phyloP scores from a whole-genome alignment of 2,797 vertebrate genomes.

The Eulemur albifrons region DNA sequence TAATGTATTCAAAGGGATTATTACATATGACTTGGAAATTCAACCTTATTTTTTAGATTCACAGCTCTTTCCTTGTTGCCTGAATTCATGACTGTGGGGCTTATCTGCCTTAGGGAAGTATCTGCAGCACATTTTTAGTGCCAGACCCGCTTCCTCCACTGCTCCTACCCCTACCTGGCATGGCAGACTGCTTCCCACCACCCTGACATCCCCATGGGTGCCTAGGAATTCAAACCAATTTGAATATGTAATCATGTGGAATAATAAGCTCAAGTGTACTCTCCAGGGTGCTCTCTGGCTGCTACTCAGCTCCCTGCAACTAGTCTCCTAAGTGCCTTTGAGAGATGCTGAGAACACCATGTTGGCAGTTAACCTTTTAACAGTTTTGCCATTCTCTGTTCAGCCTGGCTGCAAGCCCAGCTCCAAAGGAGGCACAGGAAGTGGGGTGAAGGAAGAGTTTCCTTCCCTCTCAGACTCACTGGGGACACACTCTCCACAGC shows the following conservation, averaged over 20 bases:
- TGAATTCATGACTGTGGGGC: background rate
- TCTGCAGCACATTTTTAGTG: background rate
- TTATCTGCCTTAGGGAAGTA: background rate
- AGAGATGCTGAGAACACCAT: constrained; percentile 10
- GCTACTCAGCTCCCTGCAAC: background rate
- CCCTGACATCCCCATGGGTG: background rate
- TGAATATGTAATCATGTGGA: background rate
- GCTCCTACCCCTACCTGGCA: background rate
- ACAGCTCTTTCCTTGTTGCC: background rate
- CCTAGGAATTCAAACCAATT: constrained; percentile 25
- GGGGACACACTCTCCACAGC: background rate
- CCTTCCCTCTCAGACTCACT: background rate
- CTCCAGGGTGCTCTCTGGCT: background rate
- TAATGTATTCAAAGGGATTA: background rate
- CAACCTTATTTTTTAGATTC: background rate
- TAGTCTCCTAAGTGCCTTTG: background rate
- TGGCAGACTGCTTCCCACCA: background rate
- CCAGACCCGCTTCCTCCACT: background rate
- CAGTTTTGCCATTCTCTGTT: background rate
- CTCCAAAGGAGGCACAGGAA: background rate
- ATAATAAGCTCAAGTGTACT: background rate
- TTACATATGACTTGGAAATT: constrained; percentile 14
- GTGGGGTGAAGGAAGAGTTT: background rate
- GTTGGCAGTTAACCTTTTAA: background rate
- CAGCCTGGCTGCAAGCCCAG: background rate